Evolutionary conservation across 2,797 vertebrate species (phyloP).

Genomic region (Echeneis naucrates): DNA sequence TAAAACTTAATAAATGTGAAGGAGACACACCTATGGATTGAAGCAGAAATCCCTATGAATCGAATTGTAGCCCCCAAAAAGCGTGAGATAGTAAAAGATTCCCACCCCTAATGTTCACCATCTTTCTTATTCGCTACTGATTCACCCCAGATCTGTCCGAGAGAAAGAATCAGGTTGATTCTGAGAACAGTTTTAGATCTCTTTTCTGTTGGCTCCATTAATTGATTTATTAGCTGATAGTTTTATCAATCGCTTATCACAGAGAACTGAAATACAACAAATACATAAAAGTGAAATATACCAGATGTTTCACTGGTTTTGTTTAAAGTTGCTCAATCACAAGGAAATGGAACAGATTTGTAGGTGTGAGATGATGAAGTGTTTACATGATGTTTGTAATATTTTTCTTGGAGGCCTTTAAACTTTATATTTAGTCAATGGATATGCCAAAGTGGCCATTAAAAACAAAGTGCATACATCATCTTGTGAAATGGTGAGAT

Average conservation of each 20-base stretch:
- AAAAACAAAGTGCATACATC: conserved; percentile 2
- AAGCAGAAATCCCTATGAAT: too few species aligned
- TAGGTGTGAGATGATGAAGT: conserved; percentile 16
- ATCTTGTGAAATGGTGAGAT: conserved; percentile 29
- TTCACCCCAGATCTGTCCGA: not conserved
- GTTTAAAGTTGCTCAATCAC: conserved; percentile 15
- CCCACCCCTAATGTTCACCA: too few species aligned
- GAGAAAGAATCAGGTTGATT: not conserved
- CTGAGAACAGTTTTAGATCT: not conserved
- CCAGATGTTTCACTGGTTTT: too few species aligned
- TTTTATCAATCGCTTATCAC: conserved; percentile 5
- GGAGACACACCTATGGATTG: too few species aligned
- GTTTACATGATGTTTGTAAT: conserved; percentile 13
- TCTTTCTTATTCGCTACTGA: not conserved
- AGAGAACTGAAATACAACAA: not conserved
- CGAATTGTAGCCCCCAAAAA: too few species aligned
- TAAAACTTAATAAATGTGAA: too few species aligned
- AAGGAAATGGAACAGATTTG: conserved; percentile 16
- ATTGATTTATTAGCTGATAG: not conserved
- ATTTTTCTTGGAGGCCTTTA: conserved; percentile 19
- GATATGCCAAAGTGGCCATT: conserved; percentile 13
- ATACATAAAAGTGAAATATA: too few species aligned
- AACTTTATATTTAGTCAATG: conserved; percentile 26
- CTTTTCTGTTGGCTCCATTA: not conserved
- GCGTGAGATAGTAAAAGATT: too few species aligned